Evolutionary conservation across 2,888 invertebrate species (phyloP).

Genomic region (Papilio elwesi): DNA sequence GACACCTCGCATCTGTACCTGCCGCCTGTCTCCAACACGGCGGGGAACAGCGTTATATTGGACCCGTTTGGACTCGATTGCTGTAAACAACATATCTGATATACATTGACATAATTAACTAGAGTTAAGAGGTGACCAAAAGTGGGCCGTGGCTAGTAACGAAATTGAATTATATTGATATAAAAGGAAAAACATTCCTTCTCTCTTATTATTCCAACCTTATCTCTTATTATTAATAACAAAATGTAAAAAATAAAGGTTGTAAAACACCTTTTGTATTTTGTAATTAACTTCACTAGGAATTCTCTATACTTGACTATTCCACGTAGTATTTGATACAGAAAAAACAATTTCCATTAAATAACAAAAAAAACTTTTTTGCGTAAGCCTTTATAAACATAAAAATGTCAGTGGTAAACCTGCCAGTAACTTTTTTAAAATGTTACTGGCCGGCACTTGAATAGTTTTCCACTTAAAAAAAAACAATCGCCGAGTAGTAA

Average conservation of each 20-base stretch:
- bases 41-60: constrained; percentile 86
- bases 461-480: constrained; percentile 37
- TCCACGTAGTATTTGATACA: neutral
- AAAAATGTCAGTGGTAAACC: neutral
- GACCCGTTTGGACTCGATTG: constrained; percentile 86
- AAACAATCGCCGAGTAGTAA: constrained; percentile 25
- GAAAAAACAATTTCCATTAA: neutral
- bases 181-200: neutral
- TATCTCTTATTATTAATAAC: no score
- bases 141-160: neutral
- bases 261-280: no score
- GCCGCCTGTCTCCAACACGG: constrained; percentile 88
- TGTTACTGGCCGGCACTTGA: neutral
- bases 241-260: no score
- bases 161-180: neutral
- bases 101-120: neutral
- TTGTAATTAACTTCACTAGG: neutral
- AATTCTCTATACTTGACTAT: neutral
- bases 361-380: neutral
- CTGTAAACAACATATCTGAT: constrained; percentile 64
- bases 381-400: constrained; percentile 2
- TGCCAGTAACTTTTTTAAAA: neutral
- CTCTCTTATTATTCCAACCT: no score
- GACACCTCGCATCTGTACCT: constrained; percentile 91
- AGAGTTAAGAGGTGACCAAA: no score